Evolutionary conservation across 2,797 vertebrate species (phyloP), one percentile per base, ranked within the genome.

Genomic region (Moxostoma hubbsi): DNA sequence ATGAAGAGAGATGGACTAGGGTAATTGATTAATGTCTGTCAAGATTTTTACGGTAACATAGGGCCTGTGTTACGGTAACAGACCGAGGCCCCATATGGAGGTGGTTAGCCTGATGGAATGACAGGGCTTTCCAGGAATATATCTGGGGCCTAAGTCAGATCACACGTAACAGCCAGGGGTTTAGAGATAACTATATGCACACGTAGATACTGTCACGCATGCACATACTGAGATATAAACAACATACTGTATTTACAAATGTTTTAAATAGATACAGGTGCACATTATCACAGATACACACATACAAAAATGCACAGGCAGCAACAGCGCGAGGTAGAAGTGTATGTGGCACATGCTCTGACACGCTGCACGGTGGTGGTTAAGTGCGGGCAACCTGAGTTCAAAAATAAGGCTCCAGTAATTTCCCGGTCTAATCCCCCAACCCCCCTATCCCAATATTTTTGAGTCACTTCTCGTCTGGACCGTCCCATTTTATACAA

Each of bases 11-110:
- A 64, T 43, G 59, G 80, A 82, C 83, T 75, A 79, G 55, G 62
- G 70, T 75, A 85, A 81, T 73, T 80, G 73, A 77, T 82, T 80
- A 72, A 80, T 83, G 69, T 74, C n/a, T 81, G 61, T 64, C 36
- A 73, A 6, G 1, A 76, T 70, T 70, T 84, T 92, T 92, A 91
- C 90, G 87, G 90, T 92, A 91, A 92, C 83, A 82, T 73, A 36
- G 75, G 74, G 86, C 75, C 86, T 16, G 9, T 86, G 84, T 89
- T 91, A 89, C 88, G 83, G 88, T 91, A 93, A 92, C 81, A 84
- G 84, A 79, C 79, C 79, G 49, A 9, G 54, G 61, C 36, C 83
- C 80, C 91, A 92, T 88, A 81, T 89, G 91, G 88, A 90, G 81
- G 79, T 86, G 88, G 90, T 92, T 91, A 85, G 67, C 54, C 73